phyloP scores from a whole-genome alignment of 2,113 vertebrate species.

The Struthio camelus region DNA sequence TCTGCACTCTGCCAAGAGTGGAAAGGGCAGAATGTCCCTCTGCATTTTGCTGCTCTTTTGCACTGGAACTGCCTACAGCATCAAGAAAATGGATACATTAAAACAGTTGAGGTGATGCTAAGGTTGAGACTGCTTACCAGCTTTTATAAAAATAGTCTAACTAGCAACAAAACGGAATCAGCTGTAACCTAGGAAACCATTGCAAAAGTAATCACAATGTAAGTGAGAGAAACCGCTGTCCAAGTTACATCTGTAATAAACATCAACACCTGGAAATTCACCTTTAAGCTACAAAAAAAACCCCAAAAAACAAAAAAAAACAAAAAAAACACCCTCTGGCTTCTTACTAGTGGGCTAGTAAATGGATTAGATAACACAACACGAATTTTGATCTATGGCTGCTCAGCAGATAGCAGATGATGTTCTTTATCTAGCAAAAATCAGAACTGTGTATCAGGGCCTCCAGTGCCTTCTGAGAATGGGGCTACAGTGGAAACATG shows the following conservation, averaged over 20 bases:
- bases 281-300: not conserved
- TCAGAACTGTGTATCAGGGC: not conserved
- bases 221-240: not conserved
- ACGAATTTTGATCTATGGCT: not conserved
- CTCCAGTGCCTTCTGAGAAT: rapidly evolving
- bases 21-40: not conserved
- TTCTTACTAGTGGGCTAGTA: not conserved
- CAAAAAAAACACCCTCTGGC: not conserved
- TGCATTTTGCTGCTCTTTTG: rapidly evolving
- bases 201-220: not conserved
- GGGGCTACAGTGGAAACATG: not conserved
- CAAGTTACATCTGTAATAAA: not conserved
- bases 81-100: not conserved
- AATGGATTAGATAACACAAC: not conserved
- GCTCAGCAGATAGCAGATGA: not conserved
- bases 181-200: slow-evolving; percentile 40
- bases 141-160: not conserved
- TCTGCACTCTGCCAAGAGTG: not conserved
- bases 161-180: not conserved
- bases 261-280: not conserved
- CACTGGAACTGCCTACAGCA: not conserved
- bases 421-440: not conserved
- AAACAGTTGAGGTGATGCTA: not conserved
- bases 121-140: not conserved
- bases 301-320: too few relatives aligned